Evolutionary conservation across 2,113 vertebrate species (phyloP).

Genomic region (Sceloporus undulatus): DNA sequence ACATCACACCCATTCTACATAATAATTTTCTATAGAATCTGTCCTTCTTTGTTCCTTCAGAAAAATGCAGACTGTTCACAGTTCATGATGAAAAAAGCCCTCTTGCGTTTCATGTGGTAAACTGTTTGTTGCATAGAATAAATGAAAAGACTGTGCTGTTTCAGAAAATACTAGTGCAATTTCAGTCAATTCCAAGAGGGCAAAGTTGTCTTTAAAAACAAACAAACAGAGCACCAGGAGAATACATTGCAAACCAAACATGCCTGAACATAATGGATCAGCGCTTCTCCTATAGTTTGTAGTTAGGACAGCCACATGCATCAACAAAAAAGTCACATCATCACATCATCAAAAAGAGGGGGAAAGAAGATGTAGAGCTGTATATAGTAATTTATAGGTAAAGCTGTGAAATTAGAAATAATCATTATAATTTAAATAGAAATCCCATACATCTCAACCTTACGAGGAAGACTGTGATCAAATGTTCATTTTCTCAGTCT

Average conservation of each 20-base stretch:
- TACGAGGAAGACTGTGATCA: too few species aligned
- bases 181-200: neutral
- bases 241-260: neutral
- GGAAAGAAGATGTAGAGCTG: too few species aligned
- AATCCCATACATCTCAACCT: too few species aligned
- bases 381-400: too few species aligned
- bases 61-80: neutral
- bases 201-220: neutral
- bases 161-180: constrained; percentile 26
- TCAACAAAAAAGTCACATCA: too few species aligned
- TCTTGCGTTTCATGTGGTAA: neutral
- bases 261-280: neutral
- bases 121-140: neutral
- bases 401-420: too few species aligned
- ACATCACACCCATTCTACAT: neutral
- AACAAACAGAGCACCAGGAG: neutral
- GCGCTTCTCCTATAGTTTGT: neutral
- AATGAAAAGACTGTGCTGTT: neutral
- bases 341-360: too few species aligned
- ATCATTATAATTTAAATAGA: too few species aligned
- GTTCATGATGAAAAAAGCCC: neutral
- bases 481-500: too few species aligned
- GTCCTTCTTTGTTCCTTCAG: neutral
- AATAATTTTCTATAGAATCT: neutral
- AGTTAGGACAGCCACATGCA: too few species aligned